These are phyloP conservation scores for Calliopsis andreniformis DNA, from an alignment of 1,140 invertebrate species.

Conservation along the genomic window DNA sequence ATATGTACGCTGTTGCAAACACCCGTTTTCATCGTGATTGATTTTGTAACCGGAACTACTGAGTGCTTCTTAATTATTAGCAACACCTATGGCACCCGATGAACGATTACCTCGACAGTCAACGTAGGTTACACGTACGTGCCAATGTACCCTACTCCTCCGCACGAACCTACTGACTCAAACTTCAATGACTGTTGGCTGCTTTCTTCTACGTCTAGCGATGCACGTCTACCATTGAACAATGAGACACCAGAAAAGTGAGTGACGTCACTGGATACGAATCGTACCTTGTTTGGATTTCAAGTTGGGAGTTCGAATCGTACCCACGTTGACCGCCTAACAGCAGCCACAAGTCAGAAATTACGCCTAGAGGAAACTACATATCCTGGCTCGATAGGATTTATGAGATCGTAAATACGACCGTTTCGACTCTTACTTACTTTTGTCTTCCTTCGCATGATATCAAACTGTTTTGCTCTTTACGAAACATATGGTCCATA, in stretches of 20 bases:
- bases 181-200: constrained; percentile 59
- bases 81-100: constrained; percentile 35
- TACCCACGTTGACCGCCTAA: constrained; percentile 46
- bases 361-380: constrained; percentile 8
- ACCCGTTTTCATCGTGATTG: neutral
- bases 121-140: constrained; percentile 55
- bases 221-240: constrained; percentile 59
- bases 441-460: neutral
- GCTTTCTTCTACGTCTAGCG: constrained; percentile 57
- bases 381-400: constrained; percentile 8
- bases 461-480: neutral
- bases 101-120: constrained; percentile 44
- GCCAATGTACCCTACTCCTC: constrained; percentile 68
- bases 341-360: constrained; percentile 8
- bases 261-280: constrained; percentile 69
- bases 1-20: neutral
- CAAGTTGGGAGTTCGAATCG: constrained; percentile 46
- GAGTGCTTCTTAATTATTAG: constrained; percentile 1
- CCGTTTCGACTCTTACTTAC: neutral
- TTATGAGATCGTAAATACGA: constrained; percentile 29
- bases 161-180: constrained; percentile 62
- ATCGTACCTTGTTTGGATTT: constrained; percentile 68
- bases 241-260: constrained; percentile 64
- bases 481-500: neutral
- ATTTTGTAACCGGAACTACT: constrained; percentile 1